A percentile compares a stretch with the other conserved stretches of the same genome.
Evolutionary conservation across 1,140 invertebrate genomes (phyloP).

Genomic region (Eufriesea mexicana): DNA sequence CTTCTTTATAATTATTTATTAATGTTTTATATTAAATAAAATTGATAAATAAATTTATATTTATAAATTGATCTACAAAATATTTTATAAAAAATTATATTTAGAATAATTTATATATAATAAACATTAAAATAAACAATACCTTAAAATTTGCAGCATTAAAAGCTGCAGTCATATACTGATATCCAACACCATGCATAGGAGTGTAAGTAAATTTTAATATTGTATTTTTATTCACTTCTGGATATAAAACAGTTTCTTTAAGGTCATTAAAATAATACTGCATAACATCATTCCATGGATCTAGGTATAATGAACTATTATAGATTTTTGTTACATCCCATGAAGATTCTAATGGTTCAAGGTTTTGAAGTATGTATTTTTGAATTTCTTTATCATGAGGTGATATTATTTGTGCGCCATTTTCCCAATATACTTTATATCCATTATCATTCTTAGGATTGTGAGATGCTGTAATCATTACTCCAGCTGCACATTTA

Average conservation of each 20-base stretch:
- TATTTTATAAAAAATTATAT: neutral
- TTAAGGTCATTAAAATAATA: conserved; percentile 87
- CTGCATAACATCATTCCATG: conserved; percentile 84
- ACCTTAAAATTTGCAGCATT: conserved; percentile 89
- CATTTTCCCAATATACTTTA: conserved; percentile 98
- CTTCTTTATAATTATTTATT: too few relatives aligned
- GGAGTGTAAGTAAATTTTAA: conserved; percentile 95
- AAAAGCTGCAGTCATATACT: conserved; percentile 90
- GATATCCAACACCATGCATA: conserved; percentile 98
- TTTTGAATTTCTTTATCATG: conserved; percentile 94
- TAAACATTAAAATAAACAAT: conserved; percentile 49
- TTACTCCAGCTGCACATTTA: conserved; percentile 91
- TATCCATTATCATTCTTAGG: conserved; percentile 99
- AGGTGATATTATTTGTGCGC: conserved; percentile 97
- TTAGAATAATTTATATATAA: neutral
- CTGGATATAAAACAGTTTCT: conserved; percentile 82
- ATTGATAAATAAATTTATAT: neutral
- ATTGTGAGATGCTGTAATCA: conserved; percentile 99
- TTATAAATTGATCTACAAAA: neutral
- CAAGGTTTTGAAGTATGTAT: conserved; percentile 90
- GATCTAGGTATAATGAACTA: conserved; percentile 83
- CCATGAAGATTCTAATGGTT: conserved; percentile 88
- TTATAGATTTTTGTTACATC: conserved; percentile 81
- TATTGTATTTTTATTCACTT: conserved; percentile 85
- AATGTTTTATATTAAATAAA: too few relatives aligned